These are phyloP conservation scores for Daktulosphaira vitifoliae DNA, from an alignment of 1,140 invertebrate genomes.

Conservation along the genomic window DNA sequence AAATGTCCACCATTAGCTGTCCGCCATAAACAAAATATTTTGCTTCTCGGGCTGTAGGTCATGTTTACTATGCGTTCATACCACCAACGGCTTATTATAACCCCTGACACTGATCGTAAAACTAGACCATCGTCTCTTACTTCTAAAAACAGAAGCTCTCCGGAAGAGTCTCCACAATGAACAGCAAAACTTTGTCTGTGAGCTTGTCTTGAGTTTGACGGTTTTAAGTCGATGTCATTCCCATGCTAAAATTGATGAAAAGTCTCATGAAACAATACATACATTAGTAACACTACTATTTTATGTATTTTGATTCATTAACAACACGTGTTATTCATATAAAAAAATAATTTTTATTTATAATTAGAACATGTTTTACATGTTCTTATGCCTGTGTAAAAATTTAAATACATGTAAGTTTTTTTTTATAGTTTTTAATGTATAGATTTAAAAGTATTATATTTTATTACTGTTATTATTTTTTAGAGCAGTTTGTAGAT, in stretches of 20 bases:
- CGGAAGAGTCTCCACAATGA: slow-evolving; percentile 85
- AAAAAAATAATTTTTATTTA: no score
- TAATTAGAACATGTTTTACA: no score
- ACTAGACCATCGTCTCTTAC: slow-evolving; percentile 96
- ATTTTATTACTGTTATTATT: no score
- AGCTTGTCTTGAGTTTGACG: slow-evolving; percentile 79
- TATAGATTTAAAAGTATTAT: no score
- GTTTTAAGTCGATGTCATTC: slow-evolving; percentile 94
- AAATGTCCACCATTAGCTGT: slow-evolving; percentile 73
- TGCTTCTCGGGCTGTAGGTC: slow-evolving; percentile 98
- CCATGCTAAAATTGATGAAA: slow-evolving; percentile 59
- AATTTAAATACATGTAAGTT: no score
- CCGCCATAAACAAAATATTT: slow-evolving; percentile 92
- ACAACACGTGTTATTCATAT: no score
- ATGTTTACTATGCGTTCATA: slow-evolving; percentile 98
- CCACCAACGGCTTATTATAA: slow-evolving; percentile 98
- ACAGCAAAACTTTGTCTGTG: slow-evolving; percentile 97
- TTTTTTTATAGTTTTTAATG: no score
- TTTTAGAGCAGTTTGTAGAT: no score
- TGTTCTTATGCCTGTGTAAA: no score
- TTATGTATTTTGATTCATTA: no score
- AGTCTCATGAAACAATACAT: neutral
- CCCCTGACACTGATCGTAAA: slow-evolving; percentile 80
- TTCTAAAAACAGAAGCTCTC: slow-evolving; percentile 92
- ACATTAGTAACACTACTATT: neutral